Conservation (phyloP, 2,888 invertebrate species). For the Phortica magna region DNA sequence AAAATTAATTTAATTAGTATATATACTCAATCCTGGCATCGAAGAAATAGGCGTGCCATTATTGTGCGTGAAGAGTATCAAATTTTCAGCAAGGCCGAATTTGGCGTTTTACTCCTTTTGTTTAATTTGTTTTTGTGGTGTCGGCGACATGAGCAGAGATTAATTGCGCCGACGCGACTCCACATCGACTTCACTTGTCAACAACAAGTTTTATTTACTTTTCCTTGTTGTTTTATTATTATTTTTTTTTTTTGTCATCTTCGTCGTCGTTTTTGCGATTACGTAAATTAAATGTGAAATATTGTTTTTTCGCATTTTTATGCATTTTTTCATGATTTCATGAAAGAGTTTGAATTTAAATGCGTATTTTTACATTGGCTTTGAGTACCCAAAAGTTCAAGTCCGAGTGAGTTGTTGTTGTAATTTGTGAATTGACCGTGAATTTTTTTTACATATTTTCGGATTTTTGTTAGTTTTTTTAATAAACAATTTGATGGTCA, state of each 20-base stretch:
- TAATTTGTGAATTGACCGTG: background rate
- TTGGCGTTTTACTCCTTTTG: no score
- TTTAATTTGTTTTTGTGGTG: background rate
- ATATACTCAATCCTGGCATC: no score
- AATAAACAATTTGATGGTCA: no score
- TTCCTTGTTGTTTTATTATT: background rate
- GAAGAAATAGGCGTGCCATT: no score
- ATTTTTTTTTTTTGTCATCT: background rate
- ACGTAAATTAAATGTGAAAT: constrained; percentile 32
- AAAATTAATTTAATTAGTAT: no score
- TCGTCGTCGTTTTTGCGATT: constrained; percentile 3
- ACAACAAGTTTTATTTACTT: background rate
- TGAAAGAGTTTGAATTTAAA: constrained; percentile 5
- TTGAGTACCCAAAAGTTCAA: no score
- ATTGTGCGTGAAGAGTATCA: no score
- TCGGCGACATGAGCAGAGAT: background rate
- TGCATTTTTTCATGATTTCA: background rate
- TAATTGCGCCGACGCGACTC: constrained; percentile 6
- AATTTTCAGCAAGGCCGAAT: no score
- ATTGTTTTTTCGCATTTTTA: constrained; percentile 20
- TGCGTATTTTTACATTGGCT: background rate
- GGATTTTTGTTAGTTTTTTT: no score
- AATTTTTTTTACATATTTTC: background rate
- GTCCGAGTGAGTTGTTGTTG: background rate
- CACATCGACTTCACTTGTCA: background rate